Evolutionary conservation across 2,888 invertebrate genomes (phyloP), one percentile per base, ranked within the genome.

Genomic region (Oscheius sp.): DNA sequence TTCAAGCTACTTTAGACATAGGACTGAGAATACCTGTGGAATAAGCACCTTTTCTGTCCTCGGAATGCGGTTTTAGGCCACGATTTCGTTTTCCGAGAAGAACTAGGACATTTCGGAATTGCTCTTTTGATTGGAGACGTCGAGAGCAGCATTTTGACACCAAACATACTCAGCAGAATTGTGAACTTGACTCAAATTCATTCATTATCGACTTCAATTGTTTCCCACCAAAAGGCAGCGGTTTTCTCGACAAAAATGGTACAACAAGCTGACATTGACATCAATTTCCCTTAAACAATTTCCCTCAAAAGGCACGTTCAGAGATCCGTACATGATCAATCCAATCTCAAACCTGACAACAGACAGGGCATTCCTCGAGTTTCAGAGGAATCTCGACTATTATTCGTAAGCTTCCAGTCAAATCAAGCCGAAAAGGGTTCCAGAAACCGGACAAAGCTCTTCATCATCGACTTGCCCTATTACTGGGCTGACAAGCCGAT

Each of bases 381-480:
- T 70, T 11, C 70, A 70, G 53, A 70, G 35, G 35, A 51, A 70
- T 70, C 35, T 70, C 13, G 42, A 70, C 35, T 70, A 32, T 55
- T 70, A 70, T 33, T 21, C n/a, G 70, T 70, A 9, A 70, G 42
- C 13, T 70, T 35, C 42, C 11, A 11, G 11, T 63, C 10, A 63
- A 63, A 37, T 62, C 11, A 63, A 63, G 21, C 21, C 21, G 21
- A 21, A 62, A 4, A 33, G 7, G 11, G 7, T 58, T 70, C 21
- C 47, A 71, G 70, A 32, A 10, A 21, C 3, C 58, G 33, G 1
- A 57, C 70, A 32, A 47, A 50, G 4, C 32, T 29, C 48, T 2
- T 71, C 9, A 57, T 71, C n/a, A 59, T 71, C 48, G 70, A 71
- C 33, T 37, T 59, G n/a, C 70, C 70, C n/a, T 71, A 71, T 29